phyloP scores from a whole-genome alignment of 2,797 vertebrate species.

The Rhincodon typus region DNA sequence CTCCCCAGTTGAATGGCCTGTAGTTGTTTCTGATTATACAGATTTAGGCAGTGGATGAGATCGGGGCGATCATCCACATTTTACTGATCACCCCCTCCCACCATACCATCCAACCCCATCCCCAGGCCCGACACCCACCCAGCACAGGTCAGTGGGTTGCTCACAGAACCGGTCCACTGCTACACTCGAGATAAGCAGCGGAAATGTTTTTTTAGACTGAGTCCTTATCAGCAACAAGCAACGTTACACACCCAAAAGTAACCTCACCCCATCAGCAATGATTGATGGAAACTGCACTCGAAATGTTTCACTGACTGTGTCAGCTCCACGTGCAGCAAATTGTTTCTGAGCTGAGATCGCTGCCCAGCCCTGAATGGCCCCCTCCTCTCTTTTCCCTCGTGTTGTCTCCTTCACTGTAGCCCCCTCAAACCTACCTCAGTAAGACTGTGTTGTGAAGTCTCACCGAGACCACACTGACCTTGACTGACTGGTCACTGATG shows the following conservation, averaged over 20 bases:
- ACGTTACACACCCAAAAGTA: background rate
- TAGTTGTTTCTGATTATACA: background rate
- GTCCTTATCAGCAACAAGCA: background rate
- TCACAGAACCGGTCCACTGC: background rate
- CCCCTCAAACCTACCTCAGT: background rate
- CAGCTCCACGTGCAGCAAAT: background rate
- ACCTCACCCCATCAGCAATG: background rate
- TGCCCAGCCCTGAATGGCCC: background rate
- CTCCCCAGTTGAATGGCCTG: background rate
- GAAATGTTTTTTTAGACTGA: background rate
- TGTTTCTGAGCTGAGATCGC: background rate
- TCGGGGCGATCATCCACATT: fast-evolving
- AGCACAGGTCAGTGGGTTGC: background rate
- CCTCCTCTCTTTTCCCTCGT: background rate
- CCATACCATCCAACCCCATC: no score
- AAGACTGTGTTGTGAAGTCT: background rate
- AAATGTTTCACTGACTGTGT: background rate
- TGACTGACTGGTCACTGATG: background rate
- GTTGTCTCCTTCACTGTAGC: background rate
- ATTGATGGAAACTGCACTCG: background rate
- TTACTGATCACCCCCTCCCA: background rate
- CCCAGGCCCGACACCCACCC: background rate
- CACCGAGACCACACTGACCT: background rate
- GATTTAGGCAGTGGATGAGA: background rate
- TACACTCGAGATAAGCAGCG: background rate